Base-by-base conservation (phyloP, 1,140 invertebrate species). In the Neelides sp. region DNA sequence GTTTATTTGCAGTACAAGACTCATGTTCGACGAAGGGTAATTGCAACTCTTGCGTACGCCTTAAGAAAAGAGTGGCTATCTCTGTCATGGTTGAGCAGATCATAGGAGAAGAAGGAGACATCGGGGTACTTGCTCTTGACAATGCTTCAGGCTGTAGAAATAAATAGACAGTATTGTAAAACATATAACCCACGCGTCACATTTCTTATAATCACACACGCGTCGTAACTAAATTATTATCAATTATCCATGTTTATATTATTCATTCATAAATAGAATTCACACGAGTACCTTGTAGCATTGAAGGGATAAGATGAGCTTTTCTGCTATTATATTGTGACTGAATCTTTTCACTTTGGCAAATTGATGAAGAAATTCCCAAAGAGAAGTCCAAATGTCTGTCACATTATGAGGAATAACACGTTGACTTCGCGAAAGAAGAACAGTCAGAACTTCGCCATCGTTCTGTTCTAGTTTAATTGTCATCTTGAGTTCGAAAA, bases 21-120 rank as follows among this genome's bases (percentile, higher is more conserved):
- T 89, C 84, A n/a, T 79, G 72, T 64, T 88, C 84, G 36, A 78
- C 71, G 65, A 89, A 89, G 0, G 84, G 85, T 51, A 88, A 66
- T 44, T 68, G 57, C 39, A 61, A 20, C 46, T 64, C 43, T 45
- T 45, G 19, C 37, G 40, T 48, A 22, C 57, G 27, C n/a, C 59
- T 27, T 35, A 45, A 63, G 50, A 62, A 61, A 8, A 69, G 60
- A 51, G 68, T 43, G 47, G 72, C 66, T 61, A 76, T 69, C 45
- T 77, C 75, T 0, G 67, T 66, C 4, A 75, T 64, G 5, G 67
- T 63, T 4, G 69, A 64, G 35, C 69, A 65, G 32, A 69, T 64
- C 5, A 70, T 61, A 22, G 65, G 70, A 57, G 72, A 73, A 50
- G 74, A 74, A 2, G 84, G 83, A 1, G 84, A 83, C 67, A 85